Evolutionary conservation across 2,797 vertebrate genomes (phyloP).

Genomic region (Vespertilio murinus): DNA sequence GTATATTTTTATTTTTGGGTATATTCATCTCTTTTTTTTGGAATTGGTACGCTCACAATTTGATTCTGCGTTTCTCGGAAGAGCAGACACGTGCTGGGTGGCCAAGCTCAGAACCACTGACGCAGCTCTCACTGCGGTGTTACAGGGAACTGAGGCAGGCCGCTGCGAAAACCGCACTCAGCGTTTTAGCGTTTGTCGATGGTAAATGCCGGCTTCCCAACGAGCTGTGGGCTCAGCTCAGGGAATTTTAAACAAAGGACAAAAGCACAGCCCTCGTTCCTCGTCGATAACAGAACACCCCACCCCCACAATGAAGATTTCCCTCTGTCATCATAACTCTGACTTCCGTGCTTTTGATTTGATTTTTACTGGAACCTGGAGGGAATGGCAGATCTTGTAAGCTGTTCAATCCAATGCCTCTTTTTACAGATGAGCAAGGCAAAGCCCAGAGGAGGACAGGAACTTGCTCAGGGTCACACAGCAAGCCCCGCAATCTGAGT

Average conservation of each 20-base stretch:
- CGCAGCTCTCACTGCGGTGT: background rate
- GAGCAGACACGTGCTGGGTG: background rate
- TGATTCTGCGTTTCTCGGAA: background rate
- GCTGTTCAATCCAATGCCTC: background rate
- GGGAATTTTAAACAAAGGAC: background rate
- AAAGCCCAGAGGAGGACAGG: background rate
- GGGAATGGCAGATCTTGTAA: background rate
- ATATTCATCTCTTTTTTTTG: background rate
- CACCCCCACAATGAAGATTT: background rate
- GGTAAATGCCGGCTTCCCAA: background rate
- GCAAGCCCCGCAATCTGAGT: background rate
- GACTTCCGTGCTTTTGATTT: background rate
- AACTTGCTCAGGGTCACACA: background rate
- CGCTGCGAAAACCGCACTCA: constrained; percentile 52
- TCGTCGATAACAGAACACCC: background rate
- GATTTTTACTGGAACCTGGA: background rate
- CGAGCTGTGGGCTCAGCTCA: background rate
- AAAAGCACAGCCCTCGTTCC: background rate
- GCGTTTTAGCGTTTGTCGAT: constrained; percentile 31
- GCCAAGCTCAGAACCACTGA: background rate
- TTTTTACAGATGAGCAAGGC: background rate
- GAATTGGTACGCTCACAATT: constrained; percentile 51
- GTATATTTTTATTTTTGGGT: background rate
- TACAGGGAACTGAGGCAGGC: constrained; percentile 29
- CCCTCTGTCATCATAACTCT: background rate